These are phyloP conservation scores for Grammomys dolichurus DNA, from an alignment of 2,113 vertebrate species.

Conservation along the genomic window DNA sequence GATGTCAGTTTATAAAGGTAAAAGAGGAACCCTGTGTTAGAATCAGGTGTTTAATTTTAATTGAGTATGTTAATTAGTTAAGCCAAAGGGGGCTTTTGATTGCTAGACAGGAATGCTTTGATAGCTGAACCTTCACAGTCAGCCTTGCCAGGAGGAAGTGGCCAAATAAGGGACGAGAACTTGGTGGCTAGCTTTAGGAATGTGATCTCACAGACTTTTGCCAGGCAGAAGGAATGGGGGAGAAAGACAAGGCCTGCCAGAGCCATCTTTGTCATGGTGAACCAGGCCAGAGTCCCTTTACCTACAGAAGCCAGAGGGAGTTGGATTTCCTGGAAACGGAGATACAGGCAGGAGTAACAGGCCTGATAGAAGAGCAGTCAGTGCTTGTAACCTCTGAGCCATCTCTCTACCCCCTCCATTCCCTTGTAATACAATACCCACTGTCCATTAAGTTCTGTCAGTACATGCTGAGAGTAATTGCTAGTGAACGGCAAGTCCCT, in stretches of 20 bases:
- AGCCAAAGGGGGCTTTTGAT: neutral
- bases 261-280: neutral
- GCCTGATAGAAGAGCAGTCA: neutral
- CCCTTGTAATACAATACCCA: neutral
- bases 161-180: neutral
- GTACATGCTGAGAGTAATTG: neutral
- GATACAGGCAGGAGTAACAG: no score
- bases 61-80: neutral
- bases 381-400: neutral
- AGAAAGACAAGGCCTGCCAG: neutral
- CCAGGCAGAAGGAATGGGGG: neutral
- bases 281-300: neutral
- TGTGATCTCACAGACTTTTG: neutral
- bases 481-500: neutral
- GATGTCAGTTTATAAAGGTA: neutral
- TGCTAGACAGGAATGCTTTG: neutral
- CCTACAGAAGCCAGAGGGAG: neutral
- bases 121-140: neutral
- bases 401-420: neutral
- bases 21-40: neutral
- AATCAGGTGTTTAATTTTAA: neutral
- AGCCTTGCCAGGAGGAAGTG: neutral
- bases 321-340: no score
- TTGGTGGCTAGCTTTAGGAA: neutral
- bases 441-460: neutral